These are phyloP conservation scores for Sarcophaga subvicina DNA, from an alignment of 2,888 invertebrate species.

Conservation along the genomic window DNA sequence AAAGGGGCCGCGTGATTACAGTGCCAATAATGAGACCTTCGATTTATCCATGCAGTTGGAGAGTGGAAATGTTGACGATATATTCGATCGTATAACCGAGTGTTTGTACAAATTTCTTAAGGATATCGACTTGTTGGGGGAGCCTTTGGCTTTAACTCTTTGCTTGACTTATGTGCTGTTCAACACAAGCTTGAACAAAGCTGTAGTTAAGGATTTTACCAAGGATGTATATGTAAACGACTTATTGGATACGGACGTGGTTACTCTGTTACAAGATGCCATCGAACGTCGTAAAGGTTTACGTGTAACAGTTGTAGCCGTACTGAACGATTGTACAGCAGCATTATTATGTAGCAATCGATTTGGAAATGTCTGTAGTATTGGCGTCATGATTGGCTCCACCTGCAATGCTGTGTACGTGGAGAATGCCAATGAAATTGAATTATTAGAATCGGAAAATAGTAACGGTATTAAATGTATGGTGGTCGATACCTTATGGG, in stretches of 20 bases:
- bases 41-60: constrained; percentile 2
- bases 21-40: neutral
- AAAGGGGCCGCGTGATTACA: constrained; percentile 17
- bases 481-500: constrained; percentile 92
- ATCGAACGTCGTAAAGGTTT: constrained; percentile 82
- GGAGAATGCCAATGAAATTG: constrained; percentile 86
- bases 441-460: constrained; percentile 84
- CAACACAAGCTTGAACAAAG: constrained; percentile 88
- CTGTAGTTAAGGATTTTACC: constrained; percentile 90
- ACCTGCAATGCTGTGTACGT: constrained; percentile 92
- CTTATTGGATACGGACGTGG: constrained; percentile 87
- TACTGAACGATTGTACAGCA: constrained; percentile 94
- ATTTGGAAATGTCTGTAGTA: constrained; percentile 87
- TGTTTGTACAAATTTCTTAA: constrained; percentile 88
- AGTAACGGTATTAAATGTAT: constrained; percentile 84
- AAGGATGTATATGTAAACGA: constrained; percentile 90
- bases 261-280: constrained; percentile 86
- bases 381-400: constrained; percentile 92
- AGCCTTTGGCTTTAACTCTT: constrained; percentile 86
- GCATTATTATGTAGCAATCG: constrained; percentile 95
- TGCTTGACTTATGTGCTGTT: constrained; percentile 93
- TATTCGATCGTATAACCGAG: constrained; percentile 90
- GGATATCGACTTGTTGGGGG: constrained; percentile 79
- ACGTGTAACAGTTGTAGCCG: constrained; percentile 87
- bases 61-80: constrained; percentile 73